These are phyloP conservation scores for Pteronotus mesoamericanus DNA, from an alignment of 2,797 vertebrate genomes.

Conservation along the genomic window DNA sequence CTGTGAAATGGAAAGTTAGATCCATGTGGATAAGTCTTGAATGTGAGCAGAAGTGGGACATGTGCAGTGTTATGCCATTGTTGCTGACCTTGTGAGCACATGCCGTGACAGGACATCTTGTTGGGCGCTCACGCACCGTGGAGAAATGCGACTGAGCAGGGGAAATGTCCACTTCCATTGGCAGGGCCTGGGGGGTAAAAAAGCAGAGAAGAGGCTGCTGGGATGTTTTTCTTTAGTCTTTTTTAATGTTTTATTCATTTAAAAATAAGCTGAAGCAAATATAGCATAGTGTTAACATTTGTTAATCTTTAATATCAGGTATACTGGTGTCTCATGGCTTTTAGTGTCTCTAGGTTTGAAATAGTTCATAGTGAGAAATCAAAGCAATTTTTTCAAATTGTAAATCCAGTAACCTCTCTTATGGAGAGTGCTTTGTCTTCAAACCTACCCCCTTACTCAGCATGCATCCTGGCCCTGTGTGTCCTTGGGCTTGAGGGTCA, in stretches of 20 bases:
- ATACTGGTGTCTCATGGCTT: background rate
- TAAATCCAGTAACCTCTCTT: background rate
- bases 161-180: too few relatives aligned
- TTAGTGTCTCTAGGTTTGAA: background rate
- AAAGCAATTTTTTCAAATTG: background rate
- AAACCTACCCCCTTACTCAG: background rate
- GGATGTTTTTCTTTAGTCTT: background rate
- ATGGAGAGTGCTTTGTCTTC: background rate
- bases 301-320: background rate
- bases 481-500: background rate
- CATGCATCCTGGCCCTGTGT: background rate
- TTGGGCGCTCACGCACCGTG: background rate
- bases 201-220: background rate
- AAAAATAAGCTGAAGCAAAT: background rate
- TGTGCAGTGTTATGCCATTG: background rate
- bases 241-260: background rate
- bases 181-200: background rate
- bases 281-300: background rate
- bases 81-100: too few relatives aligned
- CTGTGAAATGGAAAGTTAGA: background rate
- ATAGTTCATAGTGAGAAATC: background rate
- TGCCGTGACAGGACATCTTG: background rate
- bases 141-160: background rate
- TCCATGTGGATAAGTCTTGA: rapidly evolving
- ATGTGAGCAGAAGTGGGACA: too few relatives aligned